Evolutionary conservation across 2,888 invertebrate genomes (phyloP), one percentile per base, ranked within the genome.

Genomic region (Hypselothyrea guttata): DNA sequence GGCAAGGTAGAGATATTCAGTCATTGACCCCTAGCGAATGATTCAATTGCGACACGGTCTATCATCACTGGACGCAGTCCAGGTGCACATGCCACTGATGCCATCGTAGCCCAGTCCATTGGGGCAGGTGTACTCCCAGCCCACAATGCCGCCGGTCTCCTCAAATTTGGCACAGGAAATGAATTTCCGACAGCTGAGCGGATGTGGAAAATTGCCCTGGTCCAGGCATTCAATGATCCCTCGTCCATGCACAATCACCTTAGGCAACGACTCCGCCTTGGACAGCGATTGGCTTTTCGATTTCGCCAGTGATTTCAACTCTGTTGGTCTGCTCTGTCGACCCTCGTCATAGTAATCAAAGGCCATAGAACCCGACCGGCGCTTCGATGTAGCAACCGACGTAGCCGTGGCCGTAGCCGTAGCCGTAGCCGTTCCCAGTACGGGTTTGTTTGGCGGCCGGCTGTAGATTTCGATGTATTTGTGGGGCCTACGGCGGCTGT

Each of bases 171-270:
- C 96, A 89, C 97, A 97, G 13, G 95, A 96, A 79, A 97, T 96
- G 89, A 97, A 97, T 90, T 96, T 96, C 90, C 94, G 95, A 89
- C 97, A 97, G 0, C 96, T 96, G 11, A 93, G 92, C 1, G 97
- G 97, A 91, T 97, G 97, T 0, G 97, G 95, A 90, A 97, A 97
- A 89, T 95, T 97, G 33, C 97, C 97, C 76, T 95, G 94, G 89
- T 97, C 97, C 56, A 96, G 90, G 87, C 97, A 97, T 74, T 95
- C 94, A 73, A 97, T 94, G 49, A 92, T 92, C 27, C 95, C 96
- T 88, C 93, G 92, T n/a, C 91, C 91, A 82, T 93, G 92, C 7
- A 94, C 89, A 41, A 93, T 88, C 18, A 93, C 91, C 86, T 92
- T 91, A 13, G 72, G 49, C 11, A 46, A 15, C 7, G 31, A 3